These are phyloP conservation scores for Meiosimyza platycephala DNA, from an alignment of 2,888 invertebrate species.

Conservation along the genomic window DNA sequence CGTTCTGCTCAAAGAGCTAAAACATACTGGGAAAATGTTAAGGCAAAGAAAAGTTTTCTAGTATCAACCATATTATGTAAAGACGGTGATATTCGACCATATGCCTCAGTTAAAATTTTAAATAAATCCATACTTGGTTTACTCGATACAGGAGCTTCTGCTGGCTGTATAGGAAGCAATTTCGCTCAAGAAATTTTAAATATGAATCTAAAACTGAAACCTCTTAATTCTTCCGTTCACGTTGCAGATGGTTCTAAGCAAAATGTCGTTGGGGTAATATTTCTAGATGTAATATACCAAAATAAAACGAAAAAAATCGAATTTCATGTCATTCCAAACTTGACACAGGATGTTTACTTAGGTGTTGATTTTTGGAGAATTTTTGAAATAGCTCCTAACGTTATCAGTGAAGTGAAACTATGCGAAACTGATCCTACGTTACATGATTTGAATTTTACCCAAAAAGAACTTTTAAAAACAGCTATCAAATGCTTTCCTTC, in stretches of 20 bases:
- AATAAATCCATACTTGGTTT: too few species aligned
- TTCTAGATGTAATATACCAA: background rate
- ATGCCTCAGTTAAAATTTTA: too few species aligned
- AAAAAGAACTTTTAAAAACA: conserved; percentile 2
- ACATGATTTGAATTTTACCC: background rate
- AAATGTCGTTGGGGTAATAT: background rate
- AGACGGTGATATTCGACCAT: background rate
- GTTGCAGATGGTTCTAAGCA: background rate
- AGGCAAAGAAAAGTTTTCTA: background rate
- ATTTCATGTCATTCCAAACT: too few species aligned
- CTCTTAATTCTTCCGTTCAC: background rate
- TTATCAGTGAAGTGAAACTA: too few species aligned
- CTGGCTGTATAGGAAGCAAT: background rate
- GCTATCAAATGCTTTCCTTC: conserved; percentile 37
- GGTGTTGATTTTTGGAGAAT: too few species aligned
- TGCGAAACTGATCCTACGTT: background rate
- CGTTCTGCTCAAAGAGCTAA: background rate
- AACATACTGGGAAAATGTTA: background rate
- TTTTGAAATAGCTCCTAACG: too few species aligned
- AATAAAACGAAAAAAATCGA: too few species aligned
- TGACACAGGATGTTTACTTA: too few species aligned
- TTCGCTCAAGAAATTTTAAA: background rate
- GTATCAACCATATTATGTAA: background rate
- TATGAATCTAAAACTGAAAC: background rate
- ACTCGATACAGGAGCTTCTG: conserved; percentile 5